These are phyloP conservation scores for Heliconius hewitsoni DNA, from an alignment of 1,140 invertebrate species.

Conservation along the genomic window DNA sequence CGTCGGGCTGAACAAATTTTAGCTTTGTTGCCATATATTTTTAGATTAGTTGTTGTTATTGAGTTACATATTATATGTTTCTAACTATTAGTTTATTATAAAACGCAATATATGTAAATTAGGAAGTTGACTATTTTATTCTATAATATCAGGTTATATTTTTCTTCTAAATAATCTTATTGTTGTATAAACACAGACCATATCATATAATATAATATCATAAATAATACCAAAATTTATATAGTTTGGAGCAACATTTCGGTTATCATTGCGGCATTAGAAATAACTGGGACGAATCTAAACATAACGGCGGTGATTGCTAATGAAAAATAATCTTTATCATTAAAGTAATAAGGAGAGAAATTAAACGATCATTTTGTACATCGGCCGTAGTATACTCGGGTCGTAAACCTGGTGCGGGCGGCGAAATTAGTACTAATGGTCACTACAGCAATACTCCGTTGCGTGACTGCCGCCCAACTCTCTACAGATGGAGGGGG, in stretches of 20 bases:
- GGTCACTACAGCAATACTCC: slow-evolving; percentile 50
- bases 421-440: slow-evolving; percentile 66
- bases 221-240: background rate
- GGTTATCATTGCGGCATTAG: slow-evolving; percentile 37
- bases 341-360: background rate
- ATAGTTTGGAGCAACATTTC: slow-evolving; percentile 20
- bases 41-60: no score
- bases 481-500: slow-evolving; percentile 45
- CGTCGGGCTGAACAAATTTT: no score
- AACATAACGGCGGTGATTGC: background rate
- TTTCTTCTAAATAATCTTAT: no score
- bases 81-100: no score
- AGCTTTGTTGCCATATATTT: no score
- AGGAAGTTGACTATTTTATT: background rate
- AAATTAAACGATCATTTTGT: background rate
- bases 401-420: slow-evolving; percentile 54
- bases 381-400: slow-evolving; percentile 35
- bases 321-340: slow-evolving; percentile 13
- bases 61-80: no score
- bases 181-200: no score
- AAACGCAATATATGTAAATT: no score
- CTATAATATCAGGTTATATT: no score
- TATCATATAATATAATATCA: background rate
- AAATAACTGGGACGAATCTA: slow-evolving; percentile 32
- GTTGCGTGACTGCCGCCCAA: slow-evolving; percentile 57